Base-by-base conservation (phyloP, 2,888 invertebrate genomes). In the Lasioglossum leucozonium region DNA sequence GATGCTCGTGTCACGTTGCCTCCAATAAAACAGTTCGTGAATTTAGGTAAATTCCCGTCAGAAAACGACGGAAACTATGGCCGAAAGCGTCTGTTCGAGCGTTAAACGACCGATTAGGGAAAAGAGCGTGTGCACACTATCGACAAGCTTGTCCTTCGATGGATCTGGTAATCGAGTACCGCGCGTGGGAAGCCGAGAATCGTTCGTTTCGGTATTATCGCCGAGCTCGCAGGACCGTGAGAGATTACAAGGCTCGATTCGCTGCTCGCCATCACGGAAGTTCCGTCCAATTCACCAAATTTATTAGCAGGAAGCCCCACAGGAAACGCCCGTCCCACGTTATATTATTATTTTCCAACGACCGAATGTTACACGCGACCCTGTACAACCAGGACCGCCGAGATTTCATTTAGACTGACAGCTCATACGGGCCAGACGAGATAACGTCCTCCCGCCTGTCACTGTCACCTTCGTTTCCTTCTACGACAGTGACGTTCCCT, bases 171-270 rank as follows among this genome's bases (percentile, higher is more conserved):
- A 87, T 76, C 81, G 81, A 83, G 84, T 40, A n/a, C 34, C 62
- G 62, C 74, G 90, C 87, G 91, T 92, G 90, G 91, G 91, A 91
- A 91, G 86, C 79, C 74, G 79, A 79, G 85, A 84, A 37, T 67
- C 40, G 85, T 85, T 88, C 85, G 85, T 89, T 85, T 84, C 81
- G 82, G 74, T 85, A 81, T 81, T 89, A 90, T 90, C 87, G 75
- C 58, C 69, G 34, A 16, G 58, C 47, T 84, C 42, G 82, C 37
- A 72, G 72, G 72, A 8, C 72, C 55, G 74, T 55, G 75, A 81
- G 74, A 80, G 84, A 86, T 86, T 84, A 86, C 86, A 51, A 51
- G 16, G 72, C 34, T 65, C 79, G 84, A 74, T 84, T 80, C 72
- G 72, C 73, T 62, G 26, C 3, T 72, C 74, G 69, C 69, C 69